Base-by-base conservation (phyloP, 2,888 invertebrate genomes). In the Meandrusa payeni region DNA sequence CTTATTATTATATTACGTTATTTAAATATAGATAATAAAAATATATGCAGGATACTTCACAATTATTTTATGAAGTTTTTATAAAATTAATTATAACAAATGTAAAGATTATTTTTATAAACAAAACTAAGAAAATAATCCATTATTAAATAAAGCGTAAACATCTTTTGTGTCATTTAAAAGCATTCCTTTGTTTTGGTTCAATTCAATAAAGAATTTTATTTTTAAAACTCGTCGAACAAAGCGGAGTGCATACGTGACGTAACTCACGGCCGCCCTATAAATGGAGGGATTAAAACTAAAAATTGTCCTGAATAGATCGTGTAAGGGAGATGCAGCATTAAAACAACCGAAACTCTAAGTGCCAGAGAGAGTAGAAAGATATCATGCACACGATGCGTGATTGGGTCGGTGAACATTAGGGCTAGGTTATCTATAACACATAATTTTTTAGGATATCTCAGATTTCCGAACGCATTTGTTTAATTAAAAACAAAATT, bases 181-280 rank as follows among this genome's bases (percentile, higher is more conserved):
- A 19, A 28, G 5, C 17, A 28, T 22, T 13, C 13, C 38, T 9
- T 38, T 20, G 27, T 37, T 37, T 28, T 22, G 7, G 2, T 20
- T 26, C 3, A 34, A 17, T 9, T 3, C n/a, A n/a, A 17, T 36
- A 24, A 6, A 4, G n/a, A n/a, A n/a, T 19, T 37, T 37, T 19
- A 19, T 17, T 29, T 38, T 26, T 32, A 37, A 37, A 37, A 12
- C 15, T n/a, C 27, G 13, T 9, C 12, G 27, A 5, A 37, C 29
- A 37, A 29, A 36, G 37, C 15, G 6, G 28, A 3, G 28, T 29
- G 42, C 29, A 24, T 42, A 42, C 42, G 42, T 42, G 42, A 42
- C 23, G 29, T 23, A 11, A 29, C 2, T 6, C 36, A 12, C 36
- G 36, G 12, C 29, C 20, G 42, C 42, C 28, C 36, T 36, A 12